phyloP scores from a whole-genome alignment of 2,113 vertebrate species.

The Paralichthys olivaceus region DNA sequence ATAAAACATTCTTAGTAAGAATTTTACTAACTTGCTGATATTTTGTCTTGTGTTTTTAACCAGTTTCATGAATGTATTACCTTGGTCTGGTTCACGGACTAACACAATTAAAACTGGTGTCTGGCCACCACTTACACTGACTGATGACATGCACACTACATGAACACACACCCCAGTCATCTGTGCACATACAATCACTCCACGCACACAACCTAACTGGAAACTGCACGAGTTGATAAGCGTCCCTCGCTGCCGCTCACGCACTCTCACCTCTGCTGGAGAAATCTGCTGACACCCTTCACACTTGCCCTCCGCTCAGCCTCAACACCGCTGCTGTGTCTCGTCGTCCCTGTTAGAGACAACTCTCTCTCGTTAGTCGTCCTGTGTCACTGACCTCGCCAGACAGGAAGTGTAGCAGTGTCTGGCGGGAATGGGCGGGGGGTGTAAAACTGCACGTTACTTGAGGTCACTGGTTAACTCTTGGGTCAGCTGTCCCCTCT shows the following conservation, averaged over 20 bases:
- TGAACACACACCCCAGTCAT: slow-evolving; percentile 12
- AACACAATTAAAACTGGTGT: slow-evolving; percentile 85
- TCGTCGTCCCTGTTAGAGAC: slow-evolving; percentile 45
- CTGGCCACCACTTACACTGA: slow-evolving; percentile 73
- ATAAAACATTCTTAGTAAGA: slow-evolving; percentile 91
- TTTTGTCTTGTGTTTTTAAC: slow-evolving; percentile 89
- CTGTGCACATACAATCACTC: slow-evolving; percentile 26
- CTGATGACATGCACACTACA: slow-evolving; percentile 53
- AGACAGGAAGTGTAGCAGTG: slow-evolving; percentile 22
- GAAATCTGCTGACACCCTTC: slow-evolving; percentile 73
- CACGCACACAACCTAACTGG: slow-evolving; percentile 68
- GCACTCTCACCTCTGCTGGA: slow-evolving; percentile 76
- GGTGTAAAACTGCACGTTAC: slow-evolving; percentile 11
- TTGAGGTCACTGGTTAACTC: slow-evolving; percentile 44
- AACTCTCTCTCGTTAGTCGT: slow-evolving; percentile 36
- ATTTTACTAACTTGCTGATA: slow-evolving; percentile 91
- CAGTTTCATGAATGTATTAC: slow-evolving; percentile 86
- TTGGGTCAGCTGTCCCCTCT: slow-evolving; percentile 25
- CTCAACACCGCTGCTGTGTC: slow-evolving; percentile 65
- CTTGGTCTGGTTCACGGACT: slow-evolving; percentile 87
- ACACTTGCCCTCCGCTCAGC: slow-evolving; percentile 54
- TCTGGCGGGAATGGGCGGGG: background rate
- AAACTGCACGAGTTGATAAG: slow-evolving; percentile 74
- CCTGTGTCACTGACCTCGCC: slow-evolving; percentile 54
- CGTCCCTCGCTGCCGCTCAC: slow-evolving; percentile 69